Evolutionary conservation across 23 tunicate species (phyloP), one percentile per base, ranked within the genome.

Genomic region (Corella eumyota): DNA sequence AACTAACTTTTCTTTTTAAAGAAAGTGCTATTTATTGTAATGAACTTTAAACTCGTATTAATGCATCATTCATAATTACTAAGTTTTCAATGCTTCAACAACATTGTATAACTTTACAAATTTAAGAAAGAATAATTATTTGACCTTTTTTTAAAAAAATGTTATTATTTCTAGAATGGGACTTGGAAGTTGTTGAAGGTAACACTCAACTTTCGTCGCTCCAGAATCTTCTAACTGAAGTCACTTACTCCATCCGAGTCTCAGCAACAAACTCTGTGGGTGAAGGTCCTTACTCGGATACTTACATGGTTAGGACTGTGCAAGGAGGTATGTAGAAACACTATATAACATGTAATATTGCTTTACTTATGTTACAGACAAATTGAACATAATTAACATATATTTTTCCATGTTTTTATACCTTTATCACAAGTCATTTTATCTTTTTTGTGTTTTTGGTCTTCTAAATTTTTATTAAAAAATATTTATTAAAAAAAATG

Each of bases 201-300:
- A 15, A 40, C 15, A 11, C 13, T 11, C 25, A 24, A 5, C 68
- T 57, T 2, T 44, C 75, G 20, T 36, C 81, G 37, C 15, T 84
- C 27, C 45, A 36, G 17, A 38, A 35, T 37, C 70, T 85, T 19
- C 35, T 50, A 15, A 36, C 58, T 1, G 48, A 75, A 25, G 71
- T 60, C 23, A 68, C 70, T 4, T 88, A 88, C 72, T 36, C 67
- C 40, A 34, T 88, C 19, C 70, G 81, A 2, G 72, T 88, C 19
- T 40, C 87, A 3, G 81, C 96, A 19, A 32, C 45, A 55, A 88
- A 80, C 32, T 60, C 66, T 7, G 70, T 65, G 17, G 96, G 96
- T 0, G 77, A 62, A 48, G 71, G 96, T 28, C 96, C 96, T 2
- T 55, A 38, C 31, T 66, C 81, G 1, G 49, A 62, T 0, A 35